A percentile compares a stretch with the other conserved stretches of the same genome.
phyloP scores from a whole-genome alignment of 2,888 invertebrate species.

The Agonum fuliginosum region DNA sequence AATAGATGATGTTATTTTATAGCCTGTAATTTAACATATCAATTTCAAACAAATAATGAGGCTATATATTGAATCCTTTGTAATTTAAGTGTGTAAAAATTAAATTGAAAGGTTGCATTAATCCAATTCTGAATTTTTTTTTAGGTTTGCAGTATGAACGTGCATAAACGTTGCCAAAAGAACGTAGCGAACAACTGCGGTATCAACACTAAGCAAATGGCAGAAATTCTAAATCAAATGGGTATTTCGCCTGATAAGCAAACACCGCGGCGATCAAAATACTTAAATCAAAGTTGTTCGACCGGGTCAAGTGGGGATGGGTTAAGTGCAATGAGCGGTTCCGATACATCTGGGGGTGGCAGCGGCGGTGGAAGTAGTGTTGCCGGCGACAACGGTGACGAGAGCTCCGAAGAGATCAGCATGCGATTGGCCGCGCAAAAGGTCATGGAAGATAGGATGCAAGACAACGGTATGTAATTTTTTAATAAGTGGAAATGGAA shows the following conservation, averaged over 20 bases:
- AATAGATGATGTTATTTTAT: no score
- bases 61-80: no score
- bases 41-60: no score
- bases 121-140: conserved; percentile 59
- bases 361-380: conserved; percentile 64
- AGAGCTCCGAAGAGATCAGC: conserved; percentile 63
- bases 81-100: no score
- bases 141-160: conserved; percentile 95
- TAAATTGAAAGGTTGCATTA: no score
- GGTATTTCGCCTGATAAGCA: conserved; percentile 94
- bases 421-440: conserved; percentile 69
- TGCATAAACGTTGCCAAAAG: conserved; percentile 98
- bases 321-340: conserved; percentile 64
- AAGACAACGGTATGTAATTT: conserved; percentile 69
- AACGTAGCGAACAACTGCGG: conserved; percentile 99
- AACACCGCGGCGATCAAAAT: conserved; percentile 78
- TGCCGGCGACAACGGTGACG: conserved; percentile 66
- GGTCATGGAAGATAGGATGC: conserved; percentile 73
- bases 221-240: conserved; percentile 91
- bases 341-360: conserved; percentile 64
- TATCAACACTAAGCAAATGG: conserved; percentile 97
- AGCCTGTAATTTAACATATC: no score
- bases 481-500: no score
- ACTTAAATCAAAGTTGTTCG: conserved; percentile 61
- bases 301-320: conserved; percentile 45